Percentiles rank a stretch among this genome's conserved stretches.
Conservation (phyloP, 2,797 vertebrate species). For the Coregonus ussuriensis region DNA sequence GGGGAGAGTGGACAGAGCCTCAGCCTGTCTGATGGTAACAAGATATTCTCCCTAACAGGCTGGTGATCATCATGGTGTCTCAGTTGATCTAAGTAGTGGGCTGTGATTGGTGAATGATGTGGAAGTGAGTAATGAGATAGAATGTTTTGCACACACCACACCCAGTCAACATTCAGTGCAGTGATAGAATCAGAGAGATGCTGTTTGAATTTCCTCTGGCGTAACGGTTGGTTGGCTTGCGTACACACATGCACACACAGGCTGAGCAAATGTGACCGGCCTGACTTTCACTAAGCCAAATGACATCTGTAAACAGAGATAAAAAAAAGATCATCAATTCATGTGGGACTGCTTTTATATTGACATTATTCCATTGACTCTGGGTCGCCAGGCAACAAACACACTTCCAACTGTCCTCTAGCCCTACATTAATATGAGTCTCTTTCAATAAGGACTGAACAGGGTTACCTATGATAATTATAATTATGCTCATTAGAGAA, state of each 20-base stretch:
- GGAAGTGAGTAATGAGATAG: not conserved
- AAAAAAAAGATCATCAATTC: constrained; percentile 61
- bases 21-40: not conserved
- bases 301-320: constrained; percentile 68
- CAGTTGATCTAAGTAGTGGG: not conserved
- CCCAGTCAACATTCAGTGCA: constrained; percentile 5
- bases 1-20: not conserved
- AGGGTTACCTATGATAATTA: constrained; percentile 51
- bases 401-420: not conserved
- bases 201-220: constrained; percentile 39
- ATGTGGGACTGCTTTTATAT: constrained; percentile 58
- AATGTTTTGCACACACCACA: not conserved
- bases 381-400: constrained; percentile 22
- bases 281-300: constrained; percentile 39
- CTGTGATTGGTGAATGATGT: not conserved
- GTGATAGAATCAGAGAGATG: constrained; percentile 41
- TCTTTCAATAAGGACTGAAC: constrained; percentile 21
- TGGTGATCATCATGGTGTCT: not conserved
- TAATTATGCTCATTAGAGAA: constrained; percentile 60
- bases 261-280: constrained; percentile 30
- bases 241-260: constrained; percentile 11
- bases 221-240: constrained; percentile 14
- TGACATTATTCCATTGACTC: constrained; percentile 31
- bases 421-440: not conserved
- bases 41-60: no score